Percentiles rank a stretch among this genome's conserved stretches.
phyloP scores from a whole-genome alignment of 2,888 invertebrate genomes.

The Andrena marginata region DNA sequence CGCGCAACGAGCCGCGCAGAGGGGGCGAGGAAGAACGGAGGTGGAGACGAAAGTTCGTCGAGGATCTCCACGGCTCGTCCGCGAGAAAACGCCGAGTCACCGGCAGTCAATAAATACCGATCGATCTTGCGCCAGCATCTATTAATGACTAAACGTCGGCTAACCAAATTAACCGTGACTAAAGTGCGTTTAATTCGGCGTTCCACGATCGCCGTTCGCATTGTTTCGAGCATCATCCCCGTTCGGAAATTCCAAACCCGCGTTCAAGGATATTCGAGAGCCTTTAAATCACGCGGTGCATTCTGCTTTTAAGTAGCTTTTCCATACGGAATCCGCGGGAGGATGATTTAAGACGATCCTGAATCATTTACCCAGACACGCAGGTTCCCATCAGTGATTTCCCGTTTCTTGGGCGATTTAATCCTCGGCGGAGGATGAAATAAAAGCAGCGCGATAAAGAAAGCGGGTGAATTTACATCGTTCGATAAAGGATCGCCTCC shows the following conservation, averaged over 20 bases:
- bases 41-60: constrained; percentile 58
- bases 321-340: neutral
- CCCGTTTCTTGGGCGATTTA: constrained; percentile 19
- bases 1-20: constrained; percentile 10
- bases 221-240: constrained; percentile 46
- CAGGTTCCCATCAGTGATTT: constrained; percentile 26
- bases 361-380: constrained; percentile 30
- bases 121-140: constrained; percentile 79
- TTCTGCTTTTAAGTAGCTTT: neutral
- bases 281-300: too few relatives aligned
- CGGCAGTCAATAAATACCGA: constrained; percentile 83
- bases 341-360: constrained; percentile 20
- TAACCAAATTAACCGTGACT: constrained; percentile 85
- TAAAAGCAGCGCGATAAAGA: neutral
- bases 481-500: constrained; percentile 46
- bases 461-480: constrained; percentile 21
- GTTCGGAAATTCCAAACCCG: neutral
- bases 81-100: constrained; percentile 82
- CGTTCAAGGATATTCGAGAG: too few relatives aligned
- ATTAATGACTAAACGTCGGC: constrained; percentile 81
- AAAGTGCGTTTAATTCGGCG: constrained; percentile 80
- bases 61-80: constrained; percentile 45
- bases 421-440: constrained; percentile 16
- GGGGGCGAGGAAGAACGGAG: constrained; percentile 2
- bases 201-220: constrained; percentile 44